These are phyloP conservation scores for Myripristis jacobus DNA, from an alignment of 2,797 vertebrate species.

Conservation along the genomic window DNA sequence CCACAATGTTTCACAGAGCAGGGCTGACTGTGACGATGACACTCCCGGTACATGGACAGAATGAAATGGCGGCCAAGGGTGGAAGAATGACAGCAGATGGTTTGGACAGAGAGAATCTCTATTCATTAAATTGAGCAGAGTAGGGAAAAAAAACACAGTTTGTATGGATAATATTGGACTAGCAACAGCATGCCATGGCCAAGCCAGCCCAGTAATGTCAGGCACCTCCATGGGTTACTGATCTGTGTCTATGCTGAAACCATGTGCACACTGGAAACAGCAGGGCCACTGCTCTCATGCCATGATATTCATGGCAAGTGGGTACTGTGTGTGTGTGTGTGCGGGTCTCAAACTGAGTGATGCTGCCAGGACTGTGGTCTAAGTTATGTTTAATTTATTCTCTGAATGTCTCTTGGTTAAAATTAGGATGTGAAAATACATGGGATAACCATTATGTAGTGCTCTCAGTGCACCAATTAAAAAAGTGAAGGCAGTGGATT, in stretches of 20 bases:
- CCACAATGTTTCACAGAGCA: constrained; percentile 37
- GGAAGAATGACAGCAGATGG: constrained; percentile 53
- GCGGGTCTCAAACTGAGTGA: constrained; percentile 5
- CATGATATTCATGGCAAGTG: constrained; percentile 29
- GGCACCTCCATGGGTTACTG: constrained; percentile 37
- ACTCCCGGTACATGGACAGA: constrained; percentile 40
- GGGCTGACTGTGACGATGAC: constrained; percentile 31
- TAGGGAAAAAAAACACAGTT: constrained; percentile 26
- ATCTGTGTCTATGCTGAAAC: constrained; percentile 41
- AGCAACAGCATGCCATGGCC: constrained; percentile 30
- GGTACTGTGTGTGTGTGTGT: constrained; percentile 13
- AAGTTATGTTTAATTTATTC: constrained; percentile 37
- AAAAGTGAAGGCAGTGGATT: not conserved
- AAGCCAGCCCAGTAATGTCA: constrained; percentile 33
- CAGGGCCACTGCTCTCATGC: constrained; percentile 3
- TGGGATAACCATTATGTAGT: constrained; percentile 12
- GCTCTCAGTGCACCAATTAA: not conserved
- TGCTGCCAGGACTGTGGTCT: constrained; percentile 26
- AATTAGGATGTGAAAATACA: constrained; percentile 29
- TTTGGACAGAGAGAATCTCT: constrained; percentile 56
- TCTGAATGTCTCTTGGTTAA: constrained; percentile 23
- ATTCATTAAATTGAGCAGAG: constrained; percentile 37
- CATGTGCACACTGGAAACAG: constrained; percentile 53
- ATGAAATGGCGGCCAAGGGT: constrained; percentile 49
- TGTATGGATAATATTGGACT: constrained; percentile 37